phyloP scores from a whole-genome alignment of 37 sponge, comb jelly and placozoan genomes.

The Cladorhizidae sp. region DNA sequence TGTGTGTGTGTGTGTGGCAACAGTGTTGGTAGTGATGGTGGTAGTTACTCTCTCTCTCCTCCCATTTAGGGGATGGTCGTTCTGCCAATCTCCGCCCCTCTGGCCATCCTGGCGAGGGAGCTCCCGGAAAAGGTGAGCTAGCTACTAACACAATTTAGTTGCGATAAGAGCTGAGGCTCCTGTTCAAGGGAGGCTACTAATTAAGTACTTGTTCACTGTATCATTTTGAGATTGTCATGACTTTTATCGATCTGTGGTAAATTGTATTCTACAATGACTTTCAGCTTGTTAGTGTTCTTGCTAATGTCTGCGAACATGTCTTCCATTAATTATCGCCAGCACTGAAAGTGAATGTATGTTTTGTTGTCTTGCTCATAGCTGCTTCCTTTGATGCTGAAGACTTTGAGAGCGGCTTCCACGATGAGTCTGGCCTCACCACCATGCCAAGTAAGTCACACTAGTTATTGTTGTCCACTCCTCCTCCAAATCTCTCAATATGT shows the following conservation, averaged over 20 bases:
- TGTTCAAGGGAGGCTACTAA: no score
- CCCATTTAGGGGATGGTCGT: background rate
- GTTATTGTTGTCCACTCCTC: background rate
- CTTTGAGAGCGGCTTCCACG: conserved; percentile 47
- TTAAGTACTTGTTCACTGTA: no score
- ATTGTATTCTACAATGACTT: no score
- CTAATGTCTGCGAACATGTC: no score
- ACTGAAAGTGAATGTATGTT: background rate
- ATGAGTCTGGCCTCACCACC: background rate
- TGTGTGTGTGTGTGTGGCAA: background rate
- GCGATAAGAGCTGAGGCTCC: no score
- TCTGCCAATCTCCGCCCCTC: background rate
- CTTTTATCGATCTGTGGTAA: no score
- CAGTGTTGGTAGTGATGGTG: no score
- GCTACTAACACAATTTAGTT: no score
- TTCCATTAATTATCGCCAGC: no score
- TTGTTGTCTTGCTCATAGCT: background rate
- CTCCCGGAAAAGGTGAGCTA: conserved; percentile 2
- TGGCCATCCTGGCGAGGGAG: background rate
- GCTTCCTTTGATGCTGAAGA: conserved; percentile 24
- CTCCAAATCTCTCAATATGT: background rate
- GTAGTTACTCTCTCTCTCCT: background rate
- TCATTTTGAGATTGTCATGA: no score
- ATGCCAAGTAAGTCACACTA: no score
- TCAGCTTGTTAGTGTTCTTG: no score